phyloP scores from a whole-genome alignment of 1,140 invertebrate genomes.

The Brachionus sp. region DNA sequence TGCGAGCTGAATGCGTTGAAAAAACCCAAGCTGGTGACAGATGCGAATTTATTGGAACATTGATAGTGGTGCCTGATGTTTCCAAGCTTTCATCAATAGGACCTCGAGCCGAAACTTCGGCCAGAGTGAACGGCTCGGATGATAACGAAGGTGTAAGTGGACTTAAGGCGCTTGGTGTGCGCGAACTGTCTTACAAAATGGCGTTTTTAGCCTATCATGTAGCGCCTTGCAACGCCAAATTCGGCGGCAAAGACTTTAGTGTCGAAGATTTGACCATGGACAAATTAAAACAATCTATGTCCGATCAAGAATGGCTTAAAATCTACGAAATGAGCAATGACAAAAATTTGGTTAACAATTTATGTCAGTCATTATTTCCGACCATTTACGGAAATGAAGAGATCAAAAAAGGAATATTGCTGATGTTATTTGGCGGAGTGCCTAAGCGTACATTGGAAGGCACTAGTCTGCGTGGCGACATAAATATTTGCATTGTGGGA shows the following conservation, averaged over 20 bases:
- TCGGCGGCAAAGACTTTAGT: conserved; percentile 20
- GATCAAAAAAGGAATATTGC: conserved; percentile 84
- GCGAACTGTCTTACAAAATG: conserved; percentile 89
- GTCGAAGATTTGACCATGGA: conserved; percentile 70
- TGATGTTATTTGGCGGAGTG: conserved; percentile 97
- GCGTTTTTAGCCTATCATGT: conserved; percentile 92
- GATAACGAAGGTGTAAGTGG: conserved; percentile 81
- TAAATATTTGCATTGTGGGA: conserved; percentile 96
- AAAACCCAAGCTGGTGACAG: conserved; percentile 83
- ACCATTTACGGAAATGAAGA: conserved; percentile 97
- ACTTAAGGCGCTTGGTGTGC: conserved; percentile 85
- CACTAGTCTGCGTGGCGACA: conserved; percentile 80
- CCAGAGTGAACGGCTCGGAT: conserved; percentile 66
- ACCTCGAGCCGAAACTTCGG: conserved; percentile 74
- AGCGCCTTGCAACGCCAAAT: conserved; percentile 73
- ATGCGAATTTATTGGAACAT: conserved; percentile 90
- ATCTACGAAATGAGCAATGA: conserved; percentile 95
- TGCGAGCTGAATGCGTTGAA: conserved; percentile 94
- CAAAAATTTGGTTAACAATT: conserved; percentile 82
- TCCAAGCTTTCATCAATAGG: conserved; percentile 76
- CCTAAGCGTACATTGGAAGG: conserved; percentile 88
- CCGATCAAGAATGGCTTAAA: conserved; percentile 87
- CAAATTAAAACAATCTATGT: conserved; percentile 87
- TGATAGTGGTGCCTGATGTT: conserved; percentile 97
- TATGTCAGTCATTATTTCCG: conserved; percentile 88